Evolutionary conservation across 2,797 vertebrate genomes (phyloP).

Genomic region (Pogoniulus pusillus): DNA sequence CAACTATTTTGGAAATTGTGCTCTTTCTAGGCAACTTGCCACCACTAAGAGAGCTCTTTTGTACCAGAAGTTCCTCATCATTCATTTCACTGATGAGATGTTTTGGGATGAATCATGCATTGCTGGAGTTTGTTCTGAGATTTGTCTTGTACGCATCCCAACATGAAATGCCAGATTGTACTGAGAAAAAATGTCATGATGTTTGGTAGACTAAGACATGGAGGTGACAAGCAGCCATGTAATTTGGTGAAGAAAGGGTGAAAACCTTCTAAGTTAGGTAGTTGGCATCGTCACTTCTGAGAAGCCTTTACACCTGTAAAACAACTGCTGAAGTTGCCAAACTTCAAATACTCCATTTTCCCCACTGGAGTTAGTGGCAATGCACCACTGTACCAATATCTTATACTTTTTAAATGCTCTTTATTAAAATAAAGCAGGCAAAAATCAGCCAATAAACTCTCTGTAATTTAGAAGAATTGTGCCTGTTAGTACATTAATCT

Average conservation of each 20-base stretch:
- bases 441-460: neutral
- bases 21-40: neutral
- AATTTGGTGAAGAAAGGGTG: neutral
- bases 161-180: neutral
- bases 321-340: neutral
- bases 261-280: neutral
- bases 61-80: conserved; percentile 10
- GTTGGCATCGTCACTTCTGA: neutral
- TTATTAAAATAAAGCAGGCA: neutral
- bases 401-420: neutral
- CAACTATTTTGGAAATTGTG: conserved; percentile 3
- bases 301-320: neutral
- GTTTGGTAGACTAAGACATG: neutral
- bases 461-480: neutral
- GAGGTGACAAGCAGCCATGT: neutral
- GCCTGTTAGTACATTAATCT: neutral
- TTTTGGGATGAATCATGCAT: neutral
- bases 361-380: neutral
- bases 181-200: neutral
- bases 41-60: neutral
- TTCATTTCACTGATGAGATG: conserved; percentile 13
- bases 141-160: neutral
- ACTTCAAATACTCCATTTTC: neutral
- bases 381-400: neutral
- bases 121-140: neutral